Conservation (phyloP, 2,888 invertebrate species). For the Lepidocyrtoides sp. region DNA sequence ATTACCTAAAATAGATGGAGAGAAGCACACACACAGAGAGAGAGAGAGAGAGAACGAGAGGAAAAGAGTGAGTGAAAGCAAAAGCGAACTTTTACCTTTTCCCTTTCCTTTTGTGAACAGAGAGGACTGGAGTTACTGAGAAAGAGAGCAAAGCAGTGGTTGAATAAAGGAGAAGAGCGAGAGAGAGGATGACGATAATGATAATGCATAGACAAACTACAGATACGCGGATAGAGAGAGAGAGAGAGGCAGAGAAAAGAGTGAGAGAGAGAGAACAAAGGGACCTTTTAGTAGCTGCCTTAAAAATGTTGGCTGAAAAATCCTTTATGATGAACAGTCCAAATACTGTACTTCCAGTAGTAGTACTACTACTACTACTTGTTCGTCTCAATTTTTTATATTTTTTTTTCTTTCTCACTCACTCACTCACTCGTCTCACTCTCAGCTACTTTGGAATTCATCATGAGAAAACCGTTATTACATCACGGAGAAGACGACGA, state of each 20-base stretch:
- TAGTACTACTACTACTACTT: no score
- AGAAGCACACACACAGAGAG: background rate
- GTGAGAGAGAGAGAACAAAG: conserved; percentile 27
- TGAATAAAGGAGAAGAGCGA: background rate
- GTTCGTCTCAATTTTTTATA: background rate
- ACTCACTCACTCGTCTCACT: background rate
- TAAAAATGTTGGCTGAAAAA: background rate
- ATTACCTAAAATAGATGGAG: conserved; percentile 40
- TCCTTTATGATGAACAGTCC: background rate
- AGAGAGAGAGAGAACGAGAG: conserved; percentile 1
- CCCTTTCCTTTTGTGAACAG: background rate
- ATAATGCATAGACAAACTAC: conserved; percentile 4
- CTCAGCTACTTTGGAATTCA: conserved; percentile 42
- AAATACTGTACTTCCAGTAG: no score
- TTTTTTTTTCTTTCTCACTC: no score
- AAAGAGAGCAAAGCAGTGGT: conserved; percentile 35
- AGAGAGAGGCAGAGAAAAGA: background rate
- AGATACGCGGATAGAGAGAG: background rate
- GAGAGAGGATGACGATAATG: conserved; percentile 6
- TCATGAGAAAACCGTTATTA: conserved; percentile 47
- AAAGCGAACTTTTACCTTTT: conserved; percentile 34
- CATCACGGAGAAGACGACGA: conserved; percentile 33
- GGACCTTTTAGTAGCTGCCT: conserved; percentile 23
- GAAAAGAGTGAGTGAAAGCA: background rate
- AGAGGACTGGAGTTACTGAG: background rate